Conservation (phyloP, 2,797 vertebrate genomes). For the Falco berigora region DNA sequence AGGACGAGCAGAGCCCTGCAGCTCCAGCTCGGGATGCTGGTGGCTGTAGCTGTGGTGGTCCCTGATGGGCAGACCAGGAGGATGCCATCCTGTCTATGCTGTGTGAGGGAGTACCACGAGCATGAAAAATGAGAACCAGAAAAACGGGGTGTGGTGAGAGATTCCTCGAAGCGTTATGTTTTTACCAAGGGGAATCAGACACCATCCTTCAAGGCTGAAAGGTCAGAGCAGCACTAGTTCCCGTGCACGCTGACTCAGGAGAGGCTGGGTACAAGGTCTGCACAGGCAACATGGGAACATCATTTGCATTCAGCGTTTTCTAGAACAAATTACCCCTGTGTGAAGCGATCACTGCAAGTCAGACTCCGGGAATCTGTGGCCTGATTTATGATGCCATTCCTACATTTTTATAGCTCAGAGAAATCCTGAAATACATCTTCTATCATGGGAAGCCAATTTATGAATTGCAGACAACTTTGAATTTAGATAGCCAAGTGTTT, state of each 20-base stretch:
- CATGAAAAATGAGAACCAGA: not conserved
- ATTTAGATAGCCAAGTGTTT: not conserved
- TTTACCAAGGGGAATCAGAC: not conserved
- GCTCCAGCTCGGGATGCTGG: not conserved
- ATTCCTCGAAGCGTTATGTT: not conserved
- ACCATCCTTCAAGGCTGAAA: no score
- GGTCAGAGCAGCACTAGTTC: not conserved
- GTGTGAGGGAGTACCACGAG: fast-evolving
- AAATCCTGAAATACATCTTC: not conserved
- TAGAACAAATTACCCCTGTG: not conserved
- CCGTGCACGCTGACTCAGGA: fast-evolving
- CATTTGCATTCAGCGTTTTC: not conserved
- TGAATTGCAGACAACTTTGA: not conserved
- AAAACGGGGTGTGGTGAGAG: not conserved
- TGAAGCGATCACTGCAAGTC: fast-evolving
- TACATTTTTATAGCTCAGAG: not conserved
- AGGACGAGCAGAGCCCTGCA: fast-evolving
- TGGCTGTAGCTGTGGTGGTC: not conserved
- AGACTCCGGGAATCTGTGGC: not conserved
- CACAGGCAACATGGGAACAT: fast-evolving
- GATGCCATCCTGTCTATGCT: not conserved
- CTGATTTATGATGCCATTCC: not conserved
- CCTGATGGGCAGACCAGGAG: fast-evolving
- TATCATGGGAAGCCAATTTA: not conserved
- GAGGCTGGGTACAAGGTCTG: not conserved